Evolutionary conservation across 2,888 invertebrate genomes (phyloP).

Genomic region (Cactoblastis cactorum): DNA sequence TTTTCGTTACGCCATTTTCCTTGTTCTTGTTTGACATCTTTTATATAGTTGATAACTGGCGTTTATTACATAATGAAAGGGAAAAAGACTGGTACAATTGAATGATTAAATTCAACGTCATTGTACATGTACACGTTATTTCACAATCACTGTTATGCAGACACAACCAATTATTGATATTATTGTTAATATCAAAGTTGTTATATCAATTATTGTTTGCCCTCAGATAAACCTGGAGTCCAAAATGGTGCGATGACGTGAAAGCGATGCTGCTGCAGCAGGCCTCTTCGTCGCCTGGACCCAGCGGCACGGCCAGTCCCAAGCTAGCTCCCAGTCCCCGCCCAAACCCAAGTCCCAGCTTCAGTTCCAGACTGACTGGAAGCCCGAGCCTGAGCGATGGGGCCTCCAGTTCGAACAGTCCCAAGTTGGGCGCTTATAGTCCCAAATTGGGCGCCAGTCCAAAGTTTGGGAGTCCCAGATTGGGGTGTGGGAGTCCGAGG

Average conservation of each 20-base stretch:
- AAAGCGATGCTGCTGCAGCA: conserved; percentile 75
- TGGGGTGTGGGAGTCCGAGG: conserved; percentile 69
- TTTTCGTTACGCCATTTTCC: neutral
- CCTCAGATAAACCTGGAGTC: conserved; percentile 48
- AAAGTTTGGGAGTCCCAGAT: conserved; percentile 54
- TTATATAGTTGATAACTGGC: neutral
- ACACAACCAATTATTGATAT: neutral
- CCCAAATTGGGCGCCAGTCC: conserved; percentile 59
- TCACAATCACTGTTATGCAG: too few species aligned
- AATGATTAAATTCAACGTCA: too few species aligned
- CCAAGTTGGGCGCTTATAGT: conserved; percentile 41
- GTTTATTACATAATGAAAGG: neutral
- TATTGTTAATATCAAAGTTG: too few species aligned
- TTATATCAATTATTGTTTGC: conserved; percentile 21
- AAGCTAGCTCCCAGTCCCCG: conserved; percentile 55
- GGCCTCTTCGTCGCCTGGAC: conserved; percentile 71
- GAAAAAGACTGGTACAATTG: too few species aligned
- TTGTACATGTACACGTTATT: too few species aligned
- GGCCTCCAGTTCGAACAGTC: conserved; percentile 47
- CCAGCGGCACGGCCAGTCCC: conserved; percentile 73
- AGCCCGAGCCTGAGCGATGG: conserved; percentile 57
- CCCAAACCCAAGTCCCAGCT: conserved; percentile 49
- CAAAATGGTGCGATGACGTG: conserved; percentile 66
- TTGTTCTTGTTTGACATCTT: neutral
- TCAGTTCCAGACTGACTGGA: conserved; percentile 43